Conservation (phyloP, 1,140 invertebrate genomes). For the Cyrtorhinus lividipennis region DNA sequence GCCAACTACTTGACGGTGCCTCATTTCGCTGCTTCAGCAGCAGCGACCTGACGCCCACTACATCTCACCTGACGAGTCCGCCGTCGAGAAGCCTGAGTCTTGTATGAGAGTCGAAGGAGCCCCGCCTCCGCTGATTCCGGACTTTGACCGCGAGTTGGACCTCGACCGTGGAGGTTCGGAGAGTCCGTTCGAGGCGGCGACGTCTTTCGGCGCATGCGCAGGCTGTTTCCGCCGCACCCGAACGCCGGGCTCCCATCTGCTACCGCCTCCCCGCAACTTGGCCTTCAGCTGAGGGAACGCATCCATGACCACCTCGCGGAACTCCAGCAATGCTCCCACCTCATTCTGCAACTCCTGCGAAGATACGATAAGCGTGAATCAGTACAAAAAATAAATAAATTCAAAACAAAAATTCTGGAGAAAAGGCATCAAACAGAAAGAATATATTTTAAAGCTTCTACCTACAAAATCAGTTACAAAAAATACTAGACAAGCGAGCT, state of each 20-base stretch:
- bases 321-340: slow-evolving; percentile 72
- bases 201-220: slow-evolving; percentile 31
- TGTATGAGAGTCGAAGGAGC: slow-evolving; percentile 46
- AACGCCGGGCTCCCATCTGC: slow-evolving; percentile 56
- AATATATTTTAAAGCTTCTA: too few species aligned
- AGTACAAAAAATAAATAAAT: slow-evolving; percentile 17
- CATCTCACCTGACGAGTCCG: slow-evolving; percentile 28
- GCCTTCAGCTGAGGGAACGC: slow-evolving; percentile 73
- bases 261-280: slow-evolving; percentile 42
- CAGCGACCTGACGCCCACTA: too few species aligned
- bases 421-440: too few species aligned
- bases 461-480: too few species aligned
- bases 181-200: slow-evolving; percentile 29
- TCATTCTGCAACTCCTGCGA: slow-evolving; percentile 72
- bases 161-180: slow-evolving; percentile 28
- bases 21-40: too few species aligned
- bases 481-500: too few species aligned
- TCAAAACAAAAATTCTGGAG: too few species aligned
- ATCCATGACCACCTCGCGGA: slow-evolving; percentile 80
- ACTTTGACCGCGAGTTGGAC: slow-evolving; percentile 13
- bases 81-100: slow-evolving; percentile 72
- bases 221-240: slow-evolving; percentile 51
- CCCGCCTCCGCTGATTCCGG: slow-evolving; percentile 21
- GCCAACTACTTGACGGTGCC: too few species aligned
- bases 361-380: too few species aligned